These are phyloP conservation scores for Galeopterus variegatus DNA, from an alignment of 2,113 vertebrate species.

Conservation along the genomic window DNA sequence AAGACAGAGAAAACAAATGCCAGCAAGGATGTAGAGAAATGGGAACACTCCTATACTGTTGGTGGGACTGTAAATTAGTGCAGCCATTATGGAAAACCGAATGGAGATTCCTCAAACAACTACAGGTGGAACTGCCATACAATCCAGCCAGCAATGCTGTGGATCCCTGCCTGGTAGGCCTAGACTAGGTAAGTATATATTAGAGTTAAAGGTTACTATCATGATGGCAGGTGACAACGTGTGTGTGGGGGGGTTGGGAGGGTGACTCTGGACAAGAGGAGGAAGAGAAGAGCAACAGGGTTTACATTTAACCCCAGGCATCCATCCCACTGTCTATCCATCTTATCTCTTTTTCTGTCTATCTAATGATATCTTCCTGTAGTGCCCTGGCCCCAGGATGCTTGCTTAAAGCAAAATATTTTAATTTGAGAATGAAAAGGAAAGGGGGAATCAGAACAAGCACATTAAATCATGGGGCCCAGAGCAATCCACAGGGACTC, in stretches of 20 bases:
- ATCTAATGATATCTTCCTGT: background rate
- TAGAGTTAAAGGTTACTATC: background rate
- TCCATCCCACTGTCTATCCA: background rate
- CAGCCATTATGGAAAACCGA: no score
- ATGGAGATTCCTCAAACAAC: no score
- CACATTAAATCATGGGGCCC: background rate
- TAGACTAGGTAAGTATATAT: background rate
- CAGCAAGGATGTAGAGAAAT: no score
- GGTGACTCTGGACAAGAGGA: background rate
- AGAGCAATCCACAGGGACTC: background rate
- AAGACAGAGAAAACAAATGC: no score
- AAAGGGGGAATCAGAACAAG: background rate
- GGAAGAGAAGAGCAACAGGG: background rate
- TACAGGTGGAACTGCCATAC: no score
- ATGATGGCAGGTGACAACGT: background rate
- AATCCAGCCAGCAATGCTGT: background rate
- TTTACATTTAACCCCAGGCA: background rate
- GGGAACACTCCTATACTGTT: no score
- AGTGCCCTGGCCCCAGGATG: background rate
- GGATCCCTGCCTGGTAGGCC: background rate
- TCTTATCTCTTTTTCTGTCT: background rate
- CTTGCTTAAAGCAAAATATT: conserved; percentile 25
- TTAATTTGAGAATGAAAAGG: background rate
- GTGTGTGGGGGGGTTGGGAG: background rate
- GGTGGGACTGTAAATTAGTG: no score